Percentiles rank a stretch among this genome's conserved stretches.
Evolutionary conservation across 2,797 vertebrate genomes (phyloP).

Genomic region (Cyclopterus lumpus): DNA sequence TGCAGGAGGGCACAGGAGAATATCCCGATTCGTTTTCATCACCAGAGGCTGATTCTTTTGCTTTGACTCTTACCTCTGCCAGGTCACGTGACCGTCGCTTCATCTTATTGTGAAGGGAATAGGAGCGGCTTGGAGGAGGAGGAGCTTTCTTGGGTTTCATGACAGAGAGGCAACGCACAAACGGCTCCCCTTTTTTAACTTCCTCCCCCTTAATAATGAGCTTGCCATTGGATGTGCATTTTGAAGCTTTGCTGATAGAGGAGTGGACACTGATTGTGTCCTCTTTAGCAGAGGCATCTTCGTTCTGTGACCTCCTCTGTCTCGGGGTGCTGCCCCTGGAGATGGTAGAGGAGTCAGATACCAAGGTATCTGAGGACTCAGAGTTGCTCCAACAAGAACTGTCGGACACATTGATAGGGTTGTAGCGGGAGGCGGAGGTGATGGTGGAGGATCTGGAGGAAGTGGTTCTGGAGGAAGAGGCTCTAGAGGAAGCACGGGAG

Average conservation of each 20-base stretch:
- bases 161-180: constrained; percentile 90
- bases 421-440: constrained; percentile 68
- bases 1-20: constrained; percentile 10
- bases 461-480: constrained; percentile 83
- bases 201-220: constrained; percentile 44
- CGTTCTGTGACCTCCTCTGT: constrained; percentile 42
- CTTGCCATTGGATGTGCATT: constrained; percentile 61
- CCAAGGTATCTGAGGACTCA: constrained; percentile 94
- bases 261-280: constrained; percentile 73
- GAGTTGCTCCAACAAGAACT: constrained; percentile 90
- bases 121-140: constrained; percentile 87
- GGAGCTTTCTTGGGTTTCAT: constrained; percentile 90
- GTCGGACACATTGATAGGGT: constrained; percentile 62
- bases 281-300: constrained; percentile 32
- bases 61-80: constrained; percentile 44
- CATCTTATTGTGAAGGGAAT: constrained; percentile 87
- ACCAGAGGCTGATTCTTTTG: constrained; percentile 31
- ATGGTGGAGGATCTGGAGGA: constrained; percentile 87
- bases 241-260: constrained; percentile 53
- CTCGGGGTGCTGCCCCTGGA: constrained; percentile 85
- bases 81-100: constrained; percentile 76
- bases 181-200: constrained; percentile 70
- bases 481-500: constrained; percentile 85
- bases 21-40: constrained; percentile 59
- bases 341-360: constrained; percentile 95